A percentile compares a stretch with the other conserved stretches of the same genome.
Evolutionary conservation across 2,797 vertebrate genomes (phyloP).

Genomic region (Pelodytes ibericus): DNA sequence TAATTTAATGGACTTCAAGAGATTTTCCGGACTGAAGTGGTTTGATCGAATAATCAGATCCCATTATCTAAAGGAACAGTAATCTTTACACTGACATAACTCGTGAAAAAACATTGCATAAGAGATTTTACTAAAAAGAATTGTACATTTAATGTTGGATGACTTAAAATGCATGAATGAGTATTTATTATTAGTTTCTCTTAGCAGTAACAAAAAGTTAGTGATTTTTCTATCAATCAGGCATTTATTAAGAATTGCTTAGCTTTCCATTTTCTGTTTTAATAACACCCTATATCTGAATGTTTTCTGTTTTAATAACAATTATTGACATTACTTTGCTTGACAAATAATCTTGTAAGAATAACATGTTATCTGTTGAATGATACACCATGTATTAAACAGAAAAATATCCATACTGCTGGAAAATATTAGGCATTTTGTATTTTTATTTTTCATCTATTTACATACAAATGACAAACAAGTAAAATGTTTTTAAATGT

Average conservation of each 20-base stretch:
- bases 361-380: too few species aligned
- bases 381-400: too few species aligned
- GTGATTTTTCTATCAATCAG: slow-evolving; percentile 57
- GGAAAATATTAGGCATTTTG: too few species aligned
- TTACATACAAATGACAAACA: too few species aligned
- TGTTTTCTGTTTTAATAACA: background rate
- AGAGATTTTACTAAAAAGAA: slow-evolving; percentile 44
- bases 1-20: slow-evolving; percentile 64
- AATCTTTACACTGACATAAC: slow-evolving; percentile 56
- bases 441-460: too few species aligned
- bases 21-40: slow-evolving; percentile 60
- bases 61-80: slow-evolving; percentile 65
- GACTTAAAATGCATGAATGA: slow-evolving; percentile 64
- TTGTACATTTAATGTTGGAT: slow-evolving; percentile 67
- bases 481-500: too few species aligned
- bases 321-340: background rate
- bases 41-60: slow-evolving; percentile 66
- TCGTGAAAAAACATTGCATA: background rate
- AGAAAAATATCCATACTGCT: too few species aligned
- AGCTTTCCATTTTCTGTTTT: slow-evolving; percentile 59
- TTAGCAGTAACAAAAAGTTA: slow-evolving; percentile 65
- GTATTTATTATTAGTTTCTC: slow-evolving; percentile 69
- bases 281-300: background rate
- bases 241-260: slow-evolving; percentile 64
- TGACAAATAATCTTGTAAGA: background rate